Evolutionary conservation across 92 coral and sea anemone species (phyloP), one percentile per base, ranked within the genome.

Genomic region (Actinostola sp.): DNA sequence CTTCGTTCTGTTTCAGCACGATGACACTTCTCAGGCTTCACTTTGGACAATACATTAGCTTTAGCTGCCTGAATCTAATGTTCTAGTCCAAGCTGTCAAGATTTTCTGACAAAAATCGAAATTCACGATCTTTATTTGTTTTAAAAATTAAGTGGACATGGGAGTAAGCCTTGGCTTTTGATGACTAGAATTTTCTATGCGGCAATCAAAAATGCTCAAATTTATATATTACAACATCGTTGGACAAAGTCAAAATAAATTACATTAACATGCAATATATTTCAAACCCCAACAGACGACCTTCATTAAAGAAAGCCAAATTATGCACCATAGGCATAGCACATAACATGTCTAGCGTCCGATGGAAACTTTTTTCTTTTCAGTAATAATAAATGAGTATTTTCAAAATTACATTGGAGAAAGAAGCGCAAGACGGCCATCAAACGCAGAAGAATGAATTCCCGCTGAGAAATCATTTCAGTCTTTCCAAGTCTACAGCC

Each of bases 361-460:
- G 59, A 29, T 17, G 29, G 42, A 29, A 50, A 66, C 20, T 24
- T 44, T 9, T 16, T 16, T 50, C 74, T 52, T 68, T 68, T 68
- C 74, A 68, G 31, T 68, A 68, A 50, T 68, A 68, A 68, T 68
- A 68, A 68, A 68, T 68, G 74, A 68, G 74, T 68, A 51, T 50
- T 52, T 52, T 68, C 29, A 12, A 53, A 53, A 68, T 68, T 68
- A 68, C 61, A 68, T 68, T 68, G 43, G 44, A 30, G 31, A 44
- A 51, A 52, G 28, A 29, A 50, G 32, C 31, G 12, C 14, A 52
- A 45, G 57, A 44, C 59, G 62, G 49, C 61, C 62, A 8, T 32
- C 44, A 31, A 51, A 30, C 12, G 74, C 30, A 44, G 28, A 14
- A 51, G 74, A 50, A 68, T 68, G 61, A 68, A 36, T 33, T 20